Evolutionary conservation across 2,888 invertebrate genomes (phyloP).

Genomic region (Dioctria rufipes): DNA sequence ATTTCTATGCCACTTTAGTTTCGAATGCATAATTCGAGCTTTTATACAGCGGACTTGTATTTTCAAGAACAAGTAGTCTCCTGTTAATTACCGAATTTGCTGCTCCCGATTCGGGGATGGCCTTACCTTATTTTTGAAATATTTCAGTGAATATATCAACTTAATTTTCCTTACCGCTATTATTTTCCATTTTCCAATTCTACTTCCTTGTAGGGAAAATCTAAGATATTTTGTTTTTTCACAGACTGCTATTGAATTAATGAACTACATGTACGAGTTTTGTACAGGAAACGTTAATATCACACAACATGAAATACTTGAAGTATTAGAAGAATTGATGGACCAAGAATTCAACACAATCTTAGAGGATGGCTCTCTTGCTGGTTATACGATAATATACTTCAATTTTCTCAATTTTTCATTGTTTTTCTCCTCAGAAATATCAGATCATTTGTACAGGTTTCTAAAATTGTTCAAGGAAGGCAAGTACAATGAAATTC

Average conservation of each 20-base stretch:
- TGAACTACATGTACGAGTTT: conserved; percentile 77
- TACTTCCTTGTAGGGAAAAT: too few relatives aligned
- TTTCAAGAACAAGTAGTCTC: too few relatives aligned
- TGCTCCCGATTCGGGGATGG: too few relatives aligned
- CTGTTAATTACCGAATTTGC: too few relatives aligned
- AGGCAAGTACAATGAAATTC: conserved; percentile 74
- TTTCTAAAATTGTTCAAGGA: conserved; percentile 75
- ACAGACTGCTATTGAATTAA: conserved; percentile 77
- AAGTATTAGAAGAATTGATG: conserved; percentile 79
- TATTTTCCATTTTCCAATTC: too few relatives aligned
- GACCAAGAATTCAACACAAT: conserved; percentile 82
- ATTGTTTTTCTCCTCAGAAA: conserved; percentile 71
- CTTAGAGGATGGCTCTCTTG: conserved; percentile 80
- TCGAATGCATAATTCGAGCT: too few relatives aligned
- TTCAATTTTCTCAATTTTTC: not conserved
- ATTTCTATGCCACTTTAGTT: too few relatives aligned
- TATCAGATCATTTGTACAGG: conserved; percentile 74
- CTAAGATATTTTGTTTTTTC: conserved; percentile 60
- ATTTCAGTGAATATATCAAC: too few relatives aligned
- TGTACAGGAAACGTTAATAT: conserved; percentile 76
- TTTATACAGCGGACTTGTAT: too few relatives aligned
- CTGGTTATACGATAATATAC: conserved; percentile 69
- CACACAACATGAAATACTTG: conserved; percentile 75
- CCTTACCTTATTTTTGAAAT: too few relatives aligned
- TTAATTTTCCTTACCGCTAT: too few relatives aligned